phyloP scores from a whole-genome alignment of 2,888 invertebrate genomes.

The Leucozona laternaria region DNA sequence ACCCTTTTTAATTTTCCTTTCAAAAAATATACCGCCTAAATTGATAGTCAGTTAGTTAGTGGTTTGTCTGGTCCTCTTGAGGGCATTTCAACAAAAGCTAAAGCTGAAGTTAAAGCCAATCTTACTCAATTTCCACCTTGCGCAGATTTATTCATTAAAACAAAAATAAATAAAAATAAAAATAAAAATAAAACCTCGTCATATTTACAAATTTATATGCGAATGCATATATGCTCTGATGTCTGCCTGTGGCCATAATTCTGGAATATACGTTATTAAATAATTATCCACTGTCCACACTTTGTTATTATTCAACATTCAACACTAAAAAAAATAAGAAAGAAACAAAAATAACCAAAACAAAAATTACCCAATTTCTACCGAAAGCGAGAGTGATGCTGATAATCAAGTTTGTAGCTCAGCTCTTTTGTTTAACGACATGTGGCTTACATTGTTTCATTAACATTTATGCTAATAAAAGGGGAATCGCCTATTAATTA shows the following conservation, averaged over 20 bases:
- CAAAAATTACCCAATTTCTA: slow-evolving; percentile 32
- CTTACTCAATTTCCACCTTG: slow-evolving; percentile 18
- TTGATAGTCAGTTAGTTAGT: neutral
- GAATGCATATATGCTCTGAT: slow-evolving; percentile 12
- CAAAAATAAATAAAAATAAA: neutral
- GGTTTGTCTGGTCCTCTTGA: slow-evolving; percentile 12
- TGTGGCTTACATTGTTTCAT: slow-evolving; percentile 47
- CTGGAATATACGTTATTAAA: slow-evolving; percentile 43
- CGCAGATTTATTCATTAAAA: slow-evolving; percentile 44
- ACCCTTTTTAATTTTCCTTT: slow-evolving; percentile 45
- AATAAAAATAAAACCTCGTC: slow-evolving; percentile 8
- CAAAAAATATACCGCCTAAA: slow-evolving; percentile 26
- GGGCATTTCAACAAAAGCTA: slow-evolving; percentile 14
- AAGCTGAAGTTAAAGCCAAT: neutral
- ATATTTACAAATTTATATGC: slow-evolving; percentile 38
- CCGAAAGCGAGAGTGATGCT: slow-evolving; percentile 59
- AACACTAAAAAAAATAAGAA: slow-evolving; percentile 1
- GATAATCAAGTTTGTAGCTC: slow-evolving; percentile 45
- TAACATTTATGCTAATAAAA: slow-evolving; percentile 63
- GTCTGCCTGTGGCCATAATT: slow-evolving; percentile 20
- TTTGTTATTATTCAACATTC: slow-evolving; percentile 38
- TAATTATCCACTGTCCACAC: slow-evolving; percentile 44
- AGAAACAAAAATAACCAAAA: neutral
- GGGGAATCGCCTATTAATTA: slow-evolving; percentile 60
- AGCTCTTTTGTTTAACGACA: slow-evolving; percentile 60